Base-by-base conservation (phyloP, 2,797 vertebrate species). In the Mallotus villosus region DNA sequence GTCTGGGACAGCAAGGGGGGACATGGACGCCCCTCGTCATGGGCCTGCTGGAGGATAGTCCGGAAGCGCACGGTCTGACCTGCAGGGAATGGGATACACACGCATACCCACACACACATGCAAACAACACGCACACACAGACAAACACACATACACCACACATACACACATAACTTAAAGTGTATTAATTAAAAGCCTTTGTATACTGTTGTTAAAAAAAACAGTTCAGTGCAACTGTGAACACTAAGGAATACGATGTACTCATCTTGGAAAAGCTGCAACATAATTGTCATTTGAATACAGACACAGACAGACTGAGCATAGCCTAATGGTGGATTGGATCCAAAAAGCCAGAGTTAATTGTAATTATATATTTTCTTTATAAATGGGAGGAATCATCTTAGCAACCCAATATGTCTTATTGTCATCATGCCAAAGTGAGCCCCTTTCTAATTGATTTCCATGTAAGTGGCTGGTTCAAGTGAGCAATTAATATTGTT, bases 11-110 rank as follows among this genome's bases (percentile, higher is more conserved):
- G 95, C 78, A 94, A 94, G 32, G 71, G 83, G 0, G 96, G 94
- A 77, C 98, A 99, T 0, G 94, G 94, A 2, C 95, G 89, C 59
- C 98, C 98, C 85, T 95, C 95, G 4, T 95, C 95, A 2, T 91
- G 93, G 14, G 94, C 91, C 72, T 85, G 92, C 88, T 96, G 94
- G 55, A 94, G 87, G 80, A 97, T 90, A n/a, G 90, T 92, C 53
- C 96, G 92, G 25, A 87, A 92, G 27, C 96, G 95, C 57, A 84
- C 84, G 81, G 92, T 95, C 80, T 91, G 93, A 86, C 96, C 97
- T 99, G 87, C 65, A 78, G 17, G 34, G 74, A n/a, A n/a, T n/a
- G 25, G 25, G 25, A 27, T 27, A 27, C 25, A 27, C 25, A 27
- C 25, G 3, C 32, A 5, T 7, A 5, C 32, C 32, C 5, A 34